Conservation (phyloP, 35 echinoderm and acorn worm genomes). For the Diadema setosum region DNA sequence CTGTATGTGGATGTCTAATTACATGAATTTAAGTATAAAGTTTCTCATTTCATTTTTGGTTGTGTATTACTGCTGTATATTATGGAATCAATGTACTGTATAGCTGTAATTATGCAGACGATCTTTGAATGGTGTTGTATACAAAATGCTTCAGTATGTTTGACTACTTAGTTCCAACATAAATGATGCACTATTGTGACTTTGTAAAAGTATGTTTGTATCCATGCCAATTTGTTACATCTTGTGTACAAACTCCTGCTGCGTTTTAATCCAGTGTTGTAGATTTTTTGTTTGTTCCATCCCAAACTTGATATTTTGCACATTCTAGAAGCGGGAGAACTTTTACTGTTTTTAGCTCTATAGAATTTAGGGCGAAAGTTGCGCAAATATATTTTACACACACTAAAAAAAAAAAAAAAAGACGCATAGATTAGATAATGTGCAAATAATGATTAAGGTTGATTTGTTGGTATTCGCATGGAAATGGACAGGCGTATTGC, state of each 20-base stretch:
- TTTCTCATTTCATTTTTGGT: too few species aligned
- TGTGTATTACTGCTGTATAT: not conserved
- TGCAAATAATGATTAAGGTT: not conserved
- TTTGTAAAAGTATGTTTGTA: not conserved
- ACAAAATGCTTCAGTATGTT: not conserved
- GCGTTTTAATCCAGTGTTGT: not conserved
- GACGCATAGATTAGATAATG: not conserved
- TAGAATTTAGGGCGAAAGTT: not conserved
- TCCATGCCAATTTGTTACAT: not conserved
- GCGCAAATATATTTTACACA: not conserved
- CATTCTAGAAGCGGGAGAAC: too few species aligned
- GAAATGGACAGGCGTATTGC: not conserved
- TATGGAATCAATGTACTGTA: not conserved
- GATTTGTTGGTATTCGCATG: not conserved
- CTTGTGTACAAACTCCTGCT: not conserved
- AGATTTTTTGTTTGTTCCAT: not conserved
- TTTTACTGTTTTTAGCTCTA: too few species aligned
- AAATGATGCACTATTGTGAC: not conserved
- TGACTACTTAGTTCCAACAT: not conserved
- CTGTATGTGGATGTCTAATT: too few species aligned
- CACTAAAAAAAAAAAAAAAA: too few species aligned
- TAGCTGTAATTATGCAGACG: not conserved
- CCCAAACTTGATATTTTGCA: too few species aligned
- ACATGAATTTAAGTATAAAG: too few species aligned
- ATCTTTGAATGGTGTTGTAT: not conserved